Evolutionary conservation across 2,888 invertebrate genomes (phyloP).

Genomic region (Drosophila leonis): DNA sequence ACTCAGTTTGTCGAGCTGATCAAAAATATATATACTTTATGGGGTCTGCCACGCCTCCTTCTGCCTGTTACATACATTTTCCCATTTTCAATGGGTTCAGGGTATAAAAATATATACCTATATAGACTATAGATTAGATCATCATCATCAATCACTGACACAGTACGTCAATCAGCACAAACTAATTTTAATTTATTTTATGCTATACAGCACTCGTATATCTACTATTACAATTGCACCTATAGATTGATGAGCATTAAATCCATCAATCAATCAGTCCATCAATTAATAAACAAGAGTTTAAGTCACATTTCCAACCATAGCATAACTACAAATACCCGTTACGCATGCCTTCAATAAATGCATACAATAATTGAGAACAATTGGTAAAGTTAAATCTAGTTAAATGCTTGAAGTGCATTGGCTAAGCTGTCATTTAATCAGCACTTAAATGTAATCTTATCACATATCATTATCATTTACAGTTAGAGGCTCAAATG

Average conservation of each 20-base stretch:
- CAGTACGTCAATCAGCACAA: background rate
- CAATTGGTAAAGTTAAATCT: constrained; percentile 5
- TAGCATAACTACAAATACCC: background rate
- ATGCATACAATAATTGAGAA: constrained; percentile 4
- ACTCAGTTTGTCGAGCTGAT: no score
- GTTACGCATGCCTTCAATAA: background rate
- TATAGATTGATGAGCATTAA: background rate
- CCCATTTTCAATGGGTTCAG: no score
- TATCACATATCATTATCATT: constrained; percentile 49
- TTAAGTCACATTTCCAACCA: background rate
- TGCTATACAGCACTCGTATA: background rate
- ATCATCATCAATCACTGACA: background rate
- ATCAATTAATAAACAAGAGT: background rate
- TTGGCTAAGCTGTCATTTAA: constrained; percentile 47
- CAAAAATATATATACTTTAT: no score
- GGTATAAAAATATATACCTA: no score
- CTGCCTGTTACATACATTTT: no score
- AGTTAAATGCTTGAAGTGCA: constrained; percentile 5
- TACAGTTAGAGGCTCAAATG: constrained; percentile 34
- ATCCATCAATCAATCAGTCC: background rate
- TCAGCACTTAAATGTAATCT: constrained; percentile 39
- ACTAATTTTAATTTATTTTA: no score
- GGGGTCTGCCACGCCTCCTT: no score
- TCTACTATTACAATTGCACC: background rate
- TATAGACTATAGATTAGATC: no score